Evolutionary conservation across 1,140 invertebrate genomes (phyloP).

Genomic region (Neelides sp.): DNA sequence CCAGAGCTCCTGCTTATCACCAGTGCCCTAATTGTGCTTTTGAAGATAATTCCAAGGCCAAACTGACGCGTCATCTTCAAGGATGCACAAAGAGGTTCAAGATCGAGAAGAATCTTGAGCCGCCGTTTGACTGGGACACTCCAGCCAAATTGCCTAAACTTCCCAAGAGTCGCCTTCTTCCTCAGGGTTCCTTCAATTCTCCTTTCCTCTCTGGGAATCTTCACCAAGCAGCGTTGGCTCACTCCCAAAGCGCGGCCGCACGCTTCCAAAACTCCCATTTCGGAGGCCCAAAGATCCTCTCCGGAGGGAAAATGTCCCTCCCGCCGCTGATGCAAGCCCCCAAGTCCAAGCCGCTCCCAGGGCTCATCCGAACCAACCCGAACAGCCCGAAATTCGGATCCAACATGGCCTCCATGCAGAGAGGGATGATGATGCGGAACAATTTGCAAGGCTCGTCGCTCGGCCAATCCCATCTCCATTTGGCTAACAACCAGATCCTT

Average conservation of each 20-base stretch:
- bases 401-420: slow-evolving; percentile 14
- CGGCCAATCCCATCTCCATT: slow-evolving; percentile 10
- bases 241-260: slow-evolving; percentile 3
- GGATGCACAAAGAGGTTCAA: slow-evolving; percentile 83
- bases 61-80: slow-evolving; percentile 72
- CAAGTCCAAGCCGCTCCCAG: slow-evolving; percentile 28
- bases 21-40: slow-evolving; percentile 89
- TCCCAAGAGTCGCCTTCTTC: slow-evolving; percentile 41
- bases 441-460: slow-evolving; percentile 5
- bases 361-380: slow-evolving; percentile 27
- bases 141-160: slow-evolving; percentile 78
- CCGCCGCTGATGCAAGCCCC: slow-evolving; percentile 26
- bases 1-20: slow-evolving; percentile 62
- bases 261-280: background rate
- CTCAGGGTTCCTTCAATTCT: slow-evolving; percentile 14
- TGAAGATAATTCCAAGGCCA: slow-evolving; percentile 88
- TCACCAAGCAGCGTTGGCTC: slow-evolving; percentile 1
- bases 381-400: slow-evolving; percentile 5
- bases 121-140: slow-evolving; percentile 75
- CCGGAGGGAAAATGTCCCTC: slow-evolving; percentile 11
- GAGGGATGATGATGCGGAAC: slow-evolving; percentile 21
- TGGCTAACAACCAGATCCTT: slow-evolving; percentile 20
- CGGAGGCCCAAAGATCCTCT: background rate
- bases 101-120: slow-evolving; percentile 67
- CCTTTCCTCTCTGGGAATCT: background rate